Percentiles rank a stretch among this genome's conserved stretches.
Conservation (phyloP, 2,888 invertebrate species). For the Ormyrus rosae region DNA sequence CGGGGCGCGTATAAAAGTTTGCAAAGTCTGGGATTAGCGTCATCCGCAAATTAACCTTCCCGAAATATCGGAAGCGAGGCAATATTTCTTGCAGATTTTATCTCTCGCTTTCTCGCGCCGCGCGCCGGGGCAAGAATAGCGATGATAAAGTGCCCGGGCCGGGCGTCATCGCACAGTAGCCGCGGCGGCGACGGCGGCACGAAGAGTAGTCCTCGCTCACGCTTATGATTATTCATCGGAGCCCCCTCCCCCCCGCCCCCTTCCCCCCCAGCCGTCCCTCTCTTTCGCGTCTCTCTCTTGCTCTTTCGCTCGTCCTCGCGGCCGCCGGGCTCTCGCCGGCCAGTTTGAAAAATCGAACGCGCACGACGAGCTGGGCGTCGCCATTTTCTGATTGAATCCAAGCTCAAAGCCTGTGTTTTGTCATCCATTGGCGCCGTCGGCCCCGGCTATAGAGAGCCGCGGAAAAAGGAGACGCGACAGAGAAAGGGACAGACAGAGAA, state of each 20-base stretch:
- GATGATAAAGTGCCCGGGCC: constrained; percentile 55
- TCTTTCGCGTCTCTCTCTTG: constrained; percentile 12
- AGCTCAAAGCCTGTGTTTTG: constrained; percentile 71
- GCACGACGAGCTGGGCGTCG: constrained; percentile 65
- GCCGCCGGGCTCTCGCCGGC: constrained; percentile 26
- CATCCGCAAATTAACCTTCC: constrained; percentile 59
- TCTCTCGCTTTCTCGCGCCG: constrained; percentile 38
- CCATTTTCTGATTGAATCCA: constrained; percentile 74
- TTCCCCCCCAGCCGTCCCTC: constrained; percentile 14
- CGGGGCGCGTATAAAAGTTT: constrained; percentile 43
- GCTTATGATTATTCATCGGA: constrained; percentile 73
- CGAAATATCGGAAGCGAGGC: constrained; percentile 58
- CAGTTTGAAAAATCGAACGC: constrained; percentile 64
- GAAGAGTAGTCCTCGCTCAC: constrained; percentile 57
- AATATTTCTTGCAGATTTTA: constrained; percentile 60
- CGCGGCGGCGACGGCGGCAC: constrained; percentile 28
- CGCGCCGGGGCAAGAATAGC: constrained; percentile 49
- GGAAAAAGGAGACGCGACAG: constrained; percentile 1
- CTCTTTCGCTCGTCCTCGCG: constrained; percentile 22
- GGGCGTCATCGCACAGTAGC: constrained; percentile 54
- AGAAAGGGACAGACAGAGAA: constrained; percentile 13
- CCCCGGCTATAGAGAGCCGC: neutral
- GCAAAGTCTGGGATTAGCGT: constrained; percentile 58
- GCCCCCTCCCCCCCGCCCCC: neutral
- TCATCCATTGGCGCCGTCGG: constrained; percentile 70